These are phyloP conservation scores for Apamea anceps DNA, from an alignment of 2,888 invertebrate genomes.

Conservation along the genomic window DNA sequence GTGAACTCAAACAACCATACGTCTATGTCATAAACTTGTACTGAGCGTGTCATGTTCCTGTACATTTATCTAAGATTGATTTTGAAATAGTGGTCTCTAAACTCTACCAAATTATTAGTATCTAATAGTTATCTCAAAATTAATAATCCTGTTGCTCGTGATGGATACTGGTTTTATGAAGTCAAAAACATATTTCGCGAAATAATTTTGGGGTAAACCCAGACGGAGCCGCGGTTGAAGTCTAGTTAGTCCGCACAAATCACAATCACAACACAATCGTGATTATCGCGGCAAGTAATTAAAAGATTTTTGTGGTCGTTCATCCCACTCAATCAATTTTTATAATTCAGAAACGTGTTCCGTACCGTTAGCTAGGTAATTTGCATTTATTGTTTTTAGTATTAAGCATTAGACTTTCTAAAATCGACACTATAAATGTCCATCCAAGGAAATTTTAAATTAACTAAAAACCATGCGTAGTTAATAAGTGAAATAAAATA, in stretches of 20 bases:
- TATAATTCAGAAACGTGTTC: conserved; percentile 64
- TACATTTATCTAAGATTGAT: conserved; percentile 33
- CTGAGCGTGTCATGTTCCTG: conserved; percentile 18
- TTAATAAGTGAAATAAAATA: not conserved
- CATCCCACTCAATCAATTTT: conserved; percentile 65
- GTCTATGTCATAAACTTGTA: conserved; percentile 44
- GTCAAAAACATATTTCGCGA: not conserved
- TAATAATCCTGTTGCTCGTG: not conserved
- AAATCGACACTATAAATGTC: conserved; percentile 14
- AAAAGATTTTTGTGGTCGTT: conserved; percentile 49
- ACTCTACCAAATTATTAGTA: not conserved
- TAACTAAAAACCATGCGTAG: not conserved
- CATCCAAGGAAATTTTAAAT: not conserved
- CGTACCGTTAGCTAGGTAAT: conserved; percentile 63
- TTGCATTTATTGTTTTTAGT: conserved; percentile 49
- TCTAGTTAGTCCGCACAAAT: conserved; percentile 36
- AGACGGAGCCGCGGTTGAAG: conserved; percentile 3
- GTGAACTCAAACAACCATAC: conserved; percentile 41
- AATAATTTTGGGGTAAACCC: not conserved
- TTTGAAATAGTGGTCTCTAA: conserved; percentile 21
- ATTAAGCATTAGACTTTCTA: conserved; percentile 29
- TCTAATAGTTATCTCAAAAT: not conserved
- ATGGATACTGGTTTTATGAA: not conserved
- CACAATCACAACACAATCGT: conserved; percentile 30
- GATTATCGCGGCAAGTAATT: conserved; percentile 45